Evolutionary conservation across 35 echinoderm and acorn worm species (phyloP).

Genomic region (Ptychodera flava): DNA sequence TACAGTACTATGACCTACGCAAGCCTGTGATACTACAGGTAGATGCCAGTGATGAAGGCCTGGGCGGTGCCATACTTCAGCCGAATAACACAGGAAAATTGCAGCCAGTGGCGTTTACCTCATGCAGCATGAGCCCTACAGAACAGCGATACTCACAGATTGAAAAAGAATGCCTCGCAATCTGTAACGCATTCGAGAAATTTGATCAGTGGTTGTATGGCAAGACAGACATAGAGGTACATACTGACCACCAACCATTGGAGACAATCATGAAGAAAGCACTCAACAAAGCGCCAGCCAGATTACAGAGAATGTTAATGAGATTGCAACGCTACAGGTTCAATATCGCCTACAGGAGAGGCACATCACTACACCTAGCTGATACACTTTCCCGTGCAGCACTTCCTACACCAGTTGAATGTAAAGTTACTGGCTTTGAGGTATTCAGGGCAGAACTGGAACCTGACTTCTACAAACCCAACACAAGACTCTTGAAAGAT

Average conservation of each 20-base stretch:
- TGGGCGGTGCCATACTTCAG: conserved; percentile 38
- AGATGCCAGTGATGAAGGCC: conserved; percentile 32
- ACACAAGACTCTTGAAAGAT: background rate
- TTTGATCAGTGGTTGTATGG: conserved; percentile 64
- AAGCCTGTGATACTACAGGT: conserved; percentile 31
- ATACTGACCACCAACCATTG: conserved; percentile 48
- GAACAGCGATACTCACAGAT: conserved; percentile 54
- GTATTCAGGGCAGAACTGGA: background rate
- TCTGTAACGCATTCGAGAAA: conserved; percentile 49
- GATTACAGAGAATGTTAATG: conserved; percentile 57
- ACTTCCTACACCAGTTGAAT: background rate
- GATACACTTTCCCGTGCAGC: conserved; percentile 26
- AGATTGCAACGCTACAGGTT: conserved; percentile 38
- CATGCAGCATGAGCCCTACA: conserved; percentile 54
- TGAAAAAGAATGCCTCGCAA: conserved; percentile 54
- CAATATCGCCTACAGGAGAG: conserved; percentile 5
- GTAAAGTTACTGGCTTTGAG: background rate
- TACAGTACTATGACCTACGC: conserved; percentile 30
- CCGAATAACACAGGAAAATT: background rate
- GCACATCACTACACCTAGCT: conserved; percentile 16
- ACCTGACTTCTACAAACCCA: background rate
- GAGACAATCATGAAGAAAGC: conserved; percentile 44
- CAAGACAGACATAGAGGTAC: background rate
- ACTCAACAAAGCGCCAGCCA: conserved; percentile 18
- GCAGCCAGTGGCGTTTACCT: conserved; percentile 18